Percentiles rank a stretch among this genome's conserved stretches.
Evolutionary conservation across 2,113 vertebrate species (phyloP).

Genomic region (Gymnarchus niloticus): DNA sequence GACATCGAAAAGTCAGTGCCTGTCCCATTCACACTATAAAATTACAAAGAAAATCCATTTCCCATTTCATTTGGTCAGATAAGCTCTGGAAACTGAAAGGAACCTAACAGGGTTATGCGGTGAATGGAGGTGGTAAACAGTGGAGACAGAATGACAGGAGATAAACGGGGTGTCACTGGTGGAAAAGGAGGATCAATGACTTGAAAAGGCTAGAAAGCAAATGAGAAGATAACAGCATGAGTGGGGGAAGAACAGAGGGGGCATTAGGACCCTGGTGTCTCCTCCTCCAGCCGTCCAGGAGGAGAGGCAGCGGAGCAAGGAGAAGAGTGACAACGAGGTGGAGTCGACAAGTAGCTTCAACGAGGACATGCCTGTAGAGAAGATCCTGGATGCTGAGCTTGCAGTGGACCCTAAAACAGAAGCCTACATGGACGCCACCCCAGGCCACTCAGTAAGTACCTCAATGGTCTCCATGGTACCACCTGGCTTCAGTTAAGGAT

Average conservation of each 20-base stretch:
- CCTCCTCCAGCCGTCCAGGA: constrained; percentile 65
- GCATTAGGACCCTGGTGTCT: neutral
- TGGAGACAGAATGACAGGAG: too few species aligned
- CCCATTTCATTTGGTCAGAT: neutral
- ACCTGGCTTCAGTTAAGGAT: neutral
- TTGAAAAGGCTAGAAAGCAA: too few species aligned
- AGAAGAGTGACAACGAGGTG: constrained; percentile 57
- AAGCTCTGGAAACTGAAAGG: neutral
- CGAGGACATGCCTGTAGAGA: constrained; percentile 72
- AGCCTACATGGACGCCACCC: constrained; percentile 51
- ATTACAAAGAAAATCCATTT: neutral
- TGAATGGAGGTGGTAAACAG: too few species aligned
- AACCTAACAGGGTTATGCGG: neutral
- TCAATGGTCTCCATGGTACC: neutral
- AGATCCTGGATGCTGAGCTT: constrained; percentile 72
- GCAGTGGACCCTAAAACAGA: constrained; percentile 72
- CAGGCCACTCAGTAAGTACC: constrained; percentile 60
- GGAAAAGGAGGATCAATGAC: too few species aligned
- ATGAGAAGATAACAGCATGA: neutral
- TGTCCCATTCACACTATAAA: neutral
- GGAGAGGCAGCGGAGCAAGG: constrained; percentile 69
- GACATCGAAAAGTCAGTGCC: neutral
- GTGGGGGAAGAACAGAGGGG: neutral
- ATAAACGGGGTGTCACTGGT: too few species aligned
- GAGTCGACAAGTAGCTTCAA: constrained; percentile 53